Evolutionary conservation across 2,113 vertebrate genomes (phyloP).

Genomic region (Cromileptes altivelis): DNA sequence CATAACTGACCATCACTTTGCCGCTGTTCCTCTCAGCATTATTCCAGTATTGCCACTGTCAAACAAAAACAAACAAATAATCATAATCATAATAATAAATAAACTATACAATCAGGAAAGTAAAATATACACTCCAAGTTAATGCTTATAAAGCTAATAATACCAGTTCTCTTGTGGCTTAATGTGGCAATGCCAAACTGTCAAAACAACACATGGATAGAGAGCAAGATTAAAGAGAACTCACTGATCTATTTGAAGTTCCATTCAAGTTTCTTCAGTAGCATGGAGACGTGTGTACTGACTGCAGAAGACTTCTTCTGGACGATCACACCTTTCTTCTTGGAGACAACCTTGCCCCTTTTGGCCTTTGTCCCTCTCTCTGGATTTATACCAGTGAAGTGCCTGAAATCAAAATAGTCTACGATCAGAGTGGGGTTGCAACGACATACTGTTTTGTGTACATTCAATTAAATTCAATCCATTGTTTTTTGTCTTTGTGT

Average conservation of each 20-base stretch:
- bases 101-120: neutral
- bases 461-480: neutral
- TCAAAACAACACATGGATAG: neutral
- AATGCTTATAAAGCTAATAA: neutral
- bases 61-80: neutral
- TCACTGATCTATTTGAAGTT: neutral
- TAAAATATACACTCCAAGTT: neutral
- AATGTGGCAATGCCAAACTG: neutral
- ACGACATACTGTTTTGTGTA: neutral
- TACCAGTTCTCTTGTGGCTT: neutral
- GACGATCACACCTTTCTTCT: neutral
- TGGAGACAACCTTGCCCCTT: neutral
- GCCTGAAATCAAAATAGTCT: neutral
- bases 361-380: conserved; percentile 9
- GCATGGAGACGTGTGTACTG: neutral
- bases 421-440: neutral
- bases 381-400: conserved; percentile 4
- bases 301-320: neutral
- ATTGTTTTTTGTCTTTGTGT: neutral
- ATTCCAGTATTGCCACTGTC: neutral
- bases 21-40: neutral
- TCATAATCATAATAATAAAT: too few relatives aligned
- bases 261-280: conserved; percentile 26
- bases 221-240: neutral
- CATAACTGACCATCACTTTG: neutral